These are phyloP conservation scores for Diaphora mendica DNA, from an alignment of 2,888 invertebrate genomes.

Conservation along the genomic window DNA sequence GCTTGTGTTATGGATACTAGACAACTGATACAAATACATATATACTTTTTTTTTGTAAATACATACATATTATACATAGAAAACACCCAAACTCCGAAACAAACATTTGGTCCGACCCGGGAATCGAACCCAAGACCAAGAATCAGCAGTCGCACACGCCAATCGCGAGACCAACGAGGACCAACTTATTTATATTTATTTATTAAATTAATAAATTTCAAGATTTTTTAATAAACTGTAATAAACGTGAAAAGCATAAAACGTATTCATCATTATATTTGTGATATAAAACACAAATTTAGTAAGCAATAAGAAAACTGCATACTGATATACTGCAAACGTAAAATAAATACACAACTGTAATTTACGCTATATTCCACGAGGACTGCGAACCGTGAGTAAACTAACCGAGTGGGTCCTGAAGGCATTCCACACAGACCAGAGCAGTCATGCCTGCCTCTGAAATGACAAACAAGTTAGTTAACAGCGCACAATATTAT, in stretches of 20 bases:
- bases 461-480: slow-evolving; percentile 69
- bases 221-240: too few relatives aligned
- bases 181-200: too few relatives aligned
- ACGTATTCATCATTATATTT: background rate
- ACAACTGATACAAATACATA: too few relatives aligned
- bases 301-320: slow-evolving; percentile 14
- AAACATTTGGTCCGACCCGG: too few relatives aligned
- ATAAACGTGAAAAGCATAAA: too few relatives aligned
- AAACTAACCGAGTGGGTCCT: slow-evolving; percentile 52
- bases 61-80: too few relatives aligned
- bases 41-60: too few relatives aligned
- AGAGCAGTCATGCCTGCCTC: slow-evolving; percentile 52
- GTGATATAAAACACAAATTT: background rate
- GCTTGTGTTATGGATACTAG: too few relatives aligned
- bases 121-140: too few relatives aligned
- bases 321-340: slow-evolving; percentile 15
- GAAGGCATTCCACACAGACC: slow-evolving; percentile 48
- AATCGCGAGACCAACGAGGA: too few relatives aligned
- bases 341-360: slow-evolving; percentile 39
- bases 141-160: too few relatives aligned
- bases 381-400: slow-evolving; percentile 32
- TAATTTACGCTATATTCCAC: slow-evolving; percentile 45
- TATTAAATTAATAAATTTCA: background rate
- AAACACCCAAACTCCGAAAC: too few relatives aligned
- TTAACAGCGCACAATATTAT: slow-evolving; percentile 66